A percentile compares a stretch with the other conserved stretches of the same genome.
Evolutionary conservation across 2,113 vertebrate genomes (phyloP).

Genomic region (Sinosuthora webbiana): DNA sequence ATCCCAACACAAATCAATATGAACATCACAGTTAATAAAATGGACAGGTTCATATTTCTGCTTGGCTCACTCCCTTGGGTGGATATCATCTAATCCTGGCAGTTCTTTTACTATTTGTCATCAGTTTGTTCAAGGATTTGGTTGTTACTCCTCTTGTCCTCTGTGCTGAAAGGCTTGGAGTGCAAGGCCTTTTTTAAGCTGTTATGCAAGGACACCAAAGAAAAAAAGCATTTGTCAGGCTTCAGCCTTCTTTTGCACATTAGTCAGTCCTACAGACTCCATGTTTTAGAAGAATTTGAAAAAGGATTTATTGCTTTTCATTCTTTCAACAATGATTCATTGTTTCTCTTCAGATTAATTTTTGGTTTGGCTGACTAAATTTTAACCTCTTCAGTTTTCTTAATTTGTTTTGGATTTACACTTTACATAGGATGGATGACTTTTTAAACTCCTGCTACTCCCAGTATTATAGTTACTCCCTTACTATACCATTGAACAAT

Average conservation of each 20-base stretch:
- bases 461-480: neutral
- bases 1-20: neutral
- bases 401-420: neutral
- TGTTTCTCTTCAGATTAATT: neutral
- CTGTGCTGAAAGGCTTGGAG: neutral
- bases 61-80: neutral
- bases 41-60: neutral
- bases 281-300: neutral
- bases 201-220: neutral
- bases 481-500: neutral
- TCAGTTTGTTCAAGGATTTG: neutral
- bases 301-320: neutral
- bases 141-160: fast-evolving
- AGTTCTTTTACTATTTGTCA: neutral
- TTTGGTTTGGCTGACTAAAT: neutral
- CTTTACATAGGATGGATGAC: neutral
- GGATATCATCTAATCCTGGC: neutral
- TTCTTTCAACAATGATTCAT: neutral
- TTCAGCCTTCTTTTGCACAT: neutral
- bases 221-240: neutral
- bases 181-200: neutral
- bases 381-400: neutral
- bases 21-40: neutral
- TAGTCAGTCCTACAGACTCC: neutral
- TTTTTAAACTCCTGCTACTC: neutral